These are phyloP conservation scores for Vireo altiloquus DNA, from an alignment of 2,113 vertebrate species.

Conservation along the genomic window DNA sequence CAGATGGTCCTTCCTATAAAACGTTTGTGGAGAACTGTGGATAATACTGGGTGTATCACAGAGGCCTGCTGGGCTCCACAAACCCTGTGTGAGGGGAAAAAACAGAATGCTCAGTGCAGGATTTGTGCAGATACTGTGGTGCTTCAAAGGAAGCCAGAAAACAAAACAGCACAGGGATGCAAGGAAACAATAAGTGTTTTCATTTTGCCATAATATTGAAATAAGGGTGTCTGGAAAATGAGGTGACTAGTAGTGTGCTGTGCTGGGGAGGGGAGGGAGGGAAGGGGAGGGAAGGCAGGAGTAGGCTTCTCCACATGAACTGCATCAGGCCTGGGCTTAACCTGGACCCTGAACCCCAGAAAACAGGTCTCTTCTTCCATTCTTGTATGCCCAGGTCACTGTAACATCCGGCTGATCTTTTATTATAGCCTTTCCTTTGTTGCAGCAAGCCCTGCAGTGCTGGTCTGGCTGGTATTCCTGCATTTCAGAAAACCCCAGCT, in stretches of 20 bases:
- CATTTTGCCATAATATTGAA: not conserved
- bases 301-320: not conserved
- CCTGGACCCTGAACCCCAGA: not conserved
- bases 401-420: not conserved
- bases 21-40: not conserved
- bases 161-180: not conserved
- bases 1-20: not conserved
- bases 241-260: accelerated
- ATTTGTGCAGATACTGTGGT: not conserved
- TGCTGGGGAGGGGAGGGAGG: not conserved
- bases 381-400: not conserved
- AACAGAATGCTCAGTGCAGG: not conserved
- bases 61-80: not conserved
- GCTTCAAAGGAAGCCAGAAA: not conserved
- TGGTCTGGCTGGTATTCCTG: not conserved
- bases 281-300: not conserved
- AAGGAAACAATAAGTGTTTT: not conserved
- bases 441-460: not conserved
- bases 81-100: not conserved
- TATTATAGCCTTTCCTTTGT: not conserved
- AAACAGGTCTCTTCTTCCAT: not conserved
- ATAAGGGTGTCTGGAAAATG: not conserved
- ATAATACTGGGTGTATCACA: accelerated
- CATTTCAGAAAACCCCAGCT: not conserved
- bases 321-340: not conserved